These are phyloP conservation scores for Cottoperca gobio DNA, from an alignment of 2,797 vertebrate species.

Conservation along the genomic window DNA sequence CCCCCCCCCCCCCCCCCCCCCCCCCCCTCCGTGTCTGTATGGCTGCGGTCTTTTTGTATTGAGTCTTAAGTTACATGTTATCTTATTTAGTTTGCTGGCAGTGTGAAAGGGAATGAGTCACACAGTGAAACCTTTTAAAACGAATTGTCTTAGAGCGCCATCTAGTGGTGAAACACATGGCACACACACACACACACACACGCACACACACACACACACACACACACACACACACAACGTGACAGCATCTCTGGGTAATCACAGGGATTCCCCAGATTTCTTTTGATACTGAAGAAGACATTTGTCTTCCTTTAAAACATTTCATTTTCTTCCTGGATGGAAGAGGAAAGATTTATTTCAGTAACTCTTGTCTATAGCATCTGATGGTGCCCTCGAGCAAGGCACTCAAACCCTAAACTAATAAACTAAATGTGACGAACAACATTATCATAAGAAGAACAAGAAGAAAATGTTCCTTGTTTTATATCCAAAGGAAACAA, in stretches of 20 bases:
- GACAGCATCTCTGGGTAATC: background rate
- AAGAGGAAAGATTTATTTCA: background rate
- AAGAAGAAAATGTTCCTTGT: background rate
- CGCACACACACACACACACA: no score
- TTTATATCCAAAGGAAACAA: background rate
- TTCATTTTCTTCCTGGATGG: background rate
- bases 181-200: no score
- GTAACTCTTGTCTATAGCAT: background rate
- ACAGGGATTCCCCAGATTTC: background rate
- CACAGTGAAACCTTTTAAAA: background rate
- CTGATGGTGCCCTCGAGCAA: background rate
- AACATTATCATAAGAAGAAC: no score
- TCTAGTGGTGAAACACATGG: conserved; percentile 52
- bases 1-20: background rate
- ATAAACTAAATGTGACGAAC: no score
- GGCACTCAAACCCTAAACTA: no score
- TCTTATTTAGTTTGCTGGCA: conserved; percentile 13
- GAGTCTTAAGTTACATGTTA: conserved; percentile 32
- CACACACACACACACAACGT: no score
- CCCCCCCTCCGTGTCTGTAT: background rate
- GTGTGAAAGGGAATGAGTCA: conserved; percentile 41
- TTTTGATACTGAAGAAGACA: background rate
- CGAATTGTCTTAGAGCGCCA: conserved; percentile 42
- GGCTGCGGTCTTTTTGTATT: background rate
- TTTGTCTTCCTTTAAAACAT: background rate